phyloP scores from a whole-genome alignment of 1,140 invertebrate genomes.

The Alviniconcha marisindica region DNA sequence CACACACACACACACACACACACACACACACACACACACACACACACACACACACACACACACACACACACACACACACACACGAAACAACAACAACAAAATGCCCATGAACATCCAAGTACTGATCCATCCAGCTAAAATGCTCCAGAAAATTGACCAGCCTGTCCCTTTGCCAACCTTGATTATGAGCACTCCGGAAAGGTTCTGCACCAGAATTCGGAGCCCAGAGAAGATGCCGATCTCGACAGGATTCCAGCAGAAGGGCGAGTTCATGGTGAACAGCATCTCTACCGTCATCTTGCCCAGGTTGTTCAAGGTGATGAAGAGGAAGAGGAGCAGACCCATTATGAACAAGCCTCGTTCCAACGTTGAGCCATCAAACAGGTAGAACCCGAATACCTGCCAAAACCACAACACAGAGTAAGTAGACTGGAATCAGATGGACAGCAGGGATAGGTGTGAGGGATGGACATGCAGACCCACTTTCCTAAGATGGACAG shows the following conservation, averaged over 20 bases:
- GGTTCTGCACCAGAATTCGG: not conserved
- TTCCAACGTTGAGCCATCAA: not conserved
- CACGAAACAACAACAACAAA: not conserved
- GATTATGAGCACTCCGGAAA: not conserved
- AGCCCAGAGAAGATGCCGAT: constrained; percentile 29
- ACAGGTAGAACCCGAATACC: constrained; percentile 39
- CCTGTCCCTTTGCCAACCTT: constrained; percentile 12
- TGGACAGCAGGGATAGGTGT: too few relatives aligned
- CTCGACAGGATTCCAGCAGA: constrained; percentile 39
- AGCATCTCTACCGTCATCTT: constrained; percentile 6
- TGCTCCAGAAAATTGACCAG: too few relatives aligned
- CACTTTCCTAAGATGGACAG: too few relatives aligned
- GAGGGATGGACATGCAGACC: too few relatives aligned
- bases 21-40: not conserved
- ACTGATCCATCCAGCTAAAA: too few relatives aligned
- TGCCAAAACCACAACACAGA: too few relatives aligned
- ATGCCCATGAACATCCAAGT: not conserved
- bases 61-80: constrained; percentile 17
- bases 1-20: not conserved
- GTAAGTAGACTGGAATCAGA: too few relatives aligned
- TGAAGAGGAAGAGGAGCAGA: constrained; percentile 9
- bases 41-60: too few relatives aligned
- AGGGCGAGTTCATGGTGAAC: constrained; percentile 31
- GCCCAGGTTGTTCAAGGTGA: not conserved
- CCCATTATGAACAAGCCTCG: constrained; percentile 14